Evolutionary conservation across 2,888 invertebrate species (phyloP), one percentile per base, ranked within the genome.

Genomic region (Harpalus rufipes): DNA sequence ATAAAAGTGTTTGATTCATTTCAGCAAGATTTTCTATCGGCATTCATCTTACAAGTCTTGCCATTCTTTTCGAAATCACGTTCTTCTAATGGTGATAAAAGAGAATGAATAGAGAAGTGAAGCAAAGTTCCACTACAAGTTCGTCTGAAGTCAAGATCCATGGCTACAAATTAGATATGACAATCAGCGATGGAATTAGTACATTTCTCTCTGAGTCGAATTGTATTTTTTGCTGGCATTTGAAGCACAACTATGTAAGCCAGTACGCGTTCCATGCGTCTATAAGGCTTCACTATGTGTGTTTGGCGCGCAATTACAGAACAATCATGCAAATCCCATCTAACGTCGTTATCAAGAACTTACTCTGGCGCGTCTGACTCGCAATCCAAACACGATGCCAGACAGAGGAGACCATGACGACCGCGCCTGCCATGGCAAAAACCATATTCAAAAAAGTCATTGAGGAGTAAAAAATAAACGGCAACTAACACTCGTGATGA

Each of bases 371-470:
- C 83, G 83, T 83, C 83, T 74, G 76, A 76, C 39, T 80, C 85
- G 85, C 56, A 61, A 41, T 65, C 90, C 90, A 91, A 90, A 88
- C 91, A 91, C 90, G 91, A 91, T 87, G 90, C 89, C 89, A 91
- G 89, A 90, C 91, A 91, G 89, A 90, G 91, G 90, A 89, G 89
- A 89, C 90, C 90, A 90, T 90, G 90, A 88, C 89, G 91, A 89
- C 88, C 86, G 76, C 90, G 91, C 90, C 91, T 91, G 90, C 89
- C 89, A 85, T 44, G 44, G 84, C 84, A 84, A 84, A 84, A 84
- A 84, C 65, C 84, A 76, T 56, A 78, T 84, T 84, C 58, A 68
- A 82, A 82, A 81, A 68, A 68, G 65, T 82, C 44, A 82, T 82
- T 61, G 56, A 32, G 56, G 58, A 18, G 16, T 51, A 72, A 72